Conservation (phyloP, 2,797 vertebrate species). For the Catamblyrhynchus diadema region DNA sequence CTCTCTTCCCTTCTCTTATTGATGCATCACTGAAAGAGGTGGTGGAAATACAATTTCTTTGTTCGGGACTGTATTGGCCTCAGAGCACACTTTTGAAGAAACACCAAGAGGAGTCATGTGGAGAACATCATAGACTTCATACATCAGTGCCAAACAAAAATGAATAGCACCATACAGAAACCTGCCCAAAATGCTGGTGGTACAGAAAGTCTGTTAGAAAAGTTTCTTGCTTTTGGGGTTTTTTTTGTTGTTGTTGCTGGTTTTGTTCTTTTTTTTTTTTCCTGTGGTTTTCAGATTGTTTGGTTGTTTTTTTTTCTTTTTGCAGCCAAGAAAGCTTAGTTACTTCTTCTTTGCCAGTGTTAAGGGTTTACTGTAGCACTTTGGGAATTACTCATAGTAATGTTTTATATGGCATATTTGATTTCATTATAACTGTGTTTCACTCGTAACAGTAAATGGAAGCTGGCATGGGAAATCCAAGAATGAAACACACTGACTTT, state of each 20-base stretch:
- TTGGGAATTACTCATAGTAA: not conserved
- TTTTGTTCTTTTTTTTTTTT: not conserved
- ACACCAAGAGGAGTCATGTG: not conserved
- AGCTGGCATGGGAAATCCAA: not conserved
- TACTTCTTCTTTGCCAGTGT: not conserved
- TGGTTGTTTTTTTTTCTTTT: not conserved
- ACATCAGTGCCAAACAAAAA: not conserved
- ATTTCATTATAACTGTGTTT: not conserved
- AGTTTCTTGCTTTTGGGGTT: not conserved
- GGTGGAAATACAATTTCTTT: not conserved
- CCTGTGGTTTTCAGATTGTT: not conserved
- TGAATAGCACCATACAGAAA: not conserved
- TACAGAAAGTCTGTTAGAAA: not conserved
- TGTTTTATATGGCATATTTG: not conserved
- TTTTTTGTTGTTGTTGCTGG: not conserved
- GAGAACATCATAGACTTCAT: not conserved
- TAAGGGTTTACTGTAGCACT: not conserved
- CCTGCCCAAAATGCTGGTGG: not conserved
- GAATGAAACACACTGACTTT: not conserved
- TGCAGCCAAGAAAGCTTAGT: not conserved
- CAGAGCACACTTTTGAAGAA: constrained; percentile 15
- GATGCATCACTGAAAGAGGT: not conserved
- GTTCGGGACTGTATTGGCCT: not conserved
- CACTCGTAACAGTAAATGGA: not conserved
- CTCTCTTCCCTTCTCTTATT: not conserved